These are phyloP conservation scores for Drosophila pachea DNA, from an alignment of 1,140 invertebrate species.

Conservation along the genomic window DNA sequence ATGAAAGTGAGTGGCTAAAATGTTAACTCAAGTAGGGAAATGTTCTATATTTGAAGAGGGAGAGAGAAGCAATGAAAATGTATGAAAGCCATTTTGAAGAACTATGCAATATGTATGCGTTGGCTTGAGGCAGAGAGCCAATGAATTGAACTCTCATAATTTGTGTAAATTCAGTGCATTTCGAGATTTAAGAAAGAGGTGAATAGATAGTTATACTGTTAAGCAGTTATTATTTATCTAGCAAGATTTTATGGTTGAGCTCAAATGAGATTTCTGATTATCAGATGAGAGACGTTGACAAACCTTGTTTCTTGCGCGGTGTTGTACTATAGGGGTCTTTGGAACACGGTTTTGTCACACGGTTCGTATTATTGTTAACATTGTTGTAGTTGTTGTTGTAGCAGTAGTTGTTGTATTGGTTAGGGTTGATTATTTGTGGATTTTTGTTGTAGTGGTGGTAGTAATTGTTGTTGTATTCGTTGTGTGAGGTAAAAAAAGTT, in stretches of 20 bases:
- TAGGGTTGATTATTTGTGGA: background rate
- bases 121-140: no score
- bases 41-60: conserved; percentile 11
- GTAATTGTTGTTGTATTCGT: conserved; percentile 49
- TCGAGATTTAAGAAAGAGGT: no score
- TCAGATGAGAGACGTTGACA: conserved; percentile 61
- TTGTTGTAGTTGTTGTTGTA: conserved; percentile 30
- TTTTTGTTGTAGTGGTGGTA: conserved; percentile 18
- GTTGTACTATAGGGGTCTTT: conserved; percentile 78
- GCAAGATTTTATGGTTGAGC: conserved; percentile 5
- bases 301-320: conserved; percentile 76
- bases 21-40: conserved; percentile 16
- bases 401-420: conserved; percentile 47
- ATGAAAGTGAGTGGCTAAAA: conserved; percentile 45
- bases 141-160: no score
- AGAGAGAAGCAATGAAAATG: background rate
- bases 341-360: conserved; percentile 47
- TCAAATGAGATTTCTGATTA: conserved; percentile 29
- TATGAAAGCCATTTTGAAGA: background rate
- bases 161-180: no score
- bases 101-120: no score
- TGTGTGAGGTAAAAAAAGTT: conserved; percentile 65
- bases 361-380: conserved; percentile 27
- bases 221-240: background rate
- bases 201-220: no score